Evolutionary conservation across 1,140 invertebrate species (phyloP), one percentile per base, ranked within the genome.

Genomic region (Coptotermes formosanus): DNA sequence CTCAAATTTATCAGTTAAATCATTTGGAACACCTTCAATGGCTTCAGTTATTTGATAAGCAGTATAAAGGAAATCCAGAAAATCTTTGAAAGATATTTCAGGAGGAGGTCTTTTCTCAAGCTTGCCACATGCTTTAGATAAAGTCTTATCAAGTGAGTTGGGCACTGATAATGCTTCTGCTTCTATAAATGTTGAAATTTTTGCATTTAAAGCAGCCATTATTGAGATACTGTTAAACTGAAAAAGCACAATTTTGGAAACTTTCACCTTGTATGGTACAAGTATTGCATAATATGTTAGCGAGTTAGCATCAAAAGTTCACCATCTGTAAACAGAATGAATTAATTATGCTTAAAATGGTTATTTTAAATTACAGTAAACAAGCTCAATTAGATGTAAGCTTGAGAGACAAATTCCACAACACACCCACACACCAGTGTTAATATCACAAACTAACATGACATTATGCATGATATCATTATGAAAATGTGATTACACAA

Each of bases 21-120:
- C 32, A 44, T 85, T 19, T 69, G 64, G 30, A 86, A 59, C 82
- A n/a, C 86, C 82, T 69, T 86, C 82, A 55, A 83, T 82, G n/a
- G 45, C 45, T 48, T 85, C 87, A 32, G 87, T 91, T 83, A 93
- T 91, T 90, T 94, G 94, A 91, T 95, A 95, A 3, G 94, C 94
- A 19, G 93, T 94, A 89, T 93, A 92, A 92, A 96, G 93, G 89
- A 95, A 95, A 88, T 95, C 94, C 87, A 95, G 93, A 90, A 95
- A 95, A 88, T 94, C 93, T 90, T 93, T 93, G 38, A 95, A 93
- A 0, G 94, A 93, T 86, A 95, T 93, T 86, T 94, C 91, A 2
- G 91, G 90, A 88, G 90, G 91, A 86, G 45, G 21, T 69, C 48
- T 86, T 86, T 89, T 91, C 89, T 90, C 88, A 87, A 90, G 88